Evolutionary conservation across 2,888 invertebrate species (phyloP).

Genomic region (Pristionchus fissidentatus): DNA sequence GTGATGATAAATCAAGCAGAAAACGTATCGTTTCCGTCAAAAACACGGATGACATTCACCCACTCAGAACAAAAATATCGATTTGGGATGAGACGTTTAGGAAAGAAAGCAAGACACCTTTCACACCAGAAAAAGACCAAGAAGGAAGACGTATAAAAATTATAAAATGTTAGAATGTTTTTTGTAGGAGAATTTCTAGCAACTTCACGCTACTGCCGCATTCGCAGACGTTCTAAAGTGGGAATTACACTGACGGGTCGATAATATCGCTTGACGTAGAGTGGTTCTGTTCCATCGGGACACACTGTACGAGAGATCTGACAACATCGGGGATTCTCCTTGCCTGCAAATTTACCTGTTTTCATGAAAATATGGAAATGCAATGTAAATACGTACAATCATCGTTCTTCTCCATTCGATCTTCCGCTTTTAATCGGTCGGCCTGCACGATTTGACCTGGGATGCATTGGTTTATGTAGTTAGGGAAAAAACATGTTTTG

Average conservation of each 20-base stretch:
- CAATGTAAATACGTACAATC: constrained; percentile 19
- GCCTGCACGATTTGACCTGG: constrained; percentile 39
- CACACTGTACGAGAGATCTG: constrained; percentile 56
- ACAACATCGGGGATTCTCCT: constrained; percentile 60
- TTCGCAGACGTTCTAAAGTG: background rate
- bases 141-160: background rate
- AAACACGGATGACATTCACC: too few species aligned
- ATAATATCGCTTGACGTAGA: constrained; percentile 61
- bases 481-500: background rate
- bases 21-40: too few species aligned
- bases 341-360: constrained; percentile 51
- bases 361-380: background rate
- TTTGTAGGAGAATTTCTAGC: too few species aligned
- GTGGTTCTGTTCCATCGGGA: constrained; percentile 57
- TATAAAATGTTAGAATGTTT: too few species aligned
- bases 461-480: background rate
- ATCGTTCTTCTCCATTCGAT: constrained; percentile 35
- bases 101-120: too few species aligned
- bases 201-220: background rate
- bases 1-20: too few species aligned
- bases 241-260: constrained; percentile 57
- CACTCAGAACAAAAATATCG: too few species aligned
- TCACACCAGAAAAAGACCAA: background rate
- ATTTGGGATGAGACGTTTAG: too few species aligned
- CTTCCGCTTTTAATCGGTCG: constrained; percentile 3